Conservation (phyloP, 2,113 vertebrate species). For the Podilymbus podiceps region DNA sequence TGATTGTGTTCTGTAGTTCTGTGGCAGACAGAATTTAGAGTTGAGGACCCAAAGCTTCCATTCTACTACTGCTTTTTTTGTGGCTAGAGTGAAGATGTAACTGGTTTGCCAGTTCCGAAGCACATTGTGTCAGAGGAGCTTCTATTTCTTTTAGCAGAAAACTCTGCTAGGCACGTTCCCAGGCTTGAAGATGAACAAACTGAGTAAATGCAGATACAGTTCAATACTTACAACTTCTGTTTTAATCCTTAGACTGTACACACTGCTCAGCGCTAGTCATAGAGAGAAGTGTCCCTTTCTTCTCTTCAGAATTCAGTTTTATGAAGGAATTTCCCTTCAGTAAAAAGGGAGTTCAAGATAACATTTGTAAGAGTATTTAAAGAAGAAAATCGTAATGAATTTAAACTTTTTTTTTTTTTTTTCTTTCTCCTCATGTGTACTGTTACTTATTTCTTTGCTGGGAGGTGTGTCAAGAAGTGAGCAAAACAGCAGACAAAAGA, state of each 20-base stretch:
- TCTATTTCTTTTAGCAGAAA: background rate
- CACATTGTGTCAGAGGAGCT: background rate
- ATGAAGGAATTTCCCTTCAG: background rate
- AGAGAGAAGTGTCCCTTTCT: too few species aligned
- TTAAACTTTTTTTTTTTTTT: background rate
- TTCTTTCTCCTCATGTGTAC: accelerated
- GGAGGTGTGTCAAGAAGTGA: background rate
- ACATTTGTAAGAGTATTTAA: background rate
- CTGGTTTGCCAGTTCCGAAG: background rate
- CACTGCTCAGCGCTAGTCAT: accelerated
- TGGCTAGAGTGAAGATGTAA: background rate
- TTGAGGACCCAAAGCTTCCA: background rate
- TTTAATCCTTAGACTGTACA: background rate
- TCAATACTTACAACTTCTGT: background rate
- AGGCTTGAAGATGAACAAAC: background rate
- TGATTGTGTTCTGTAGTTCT: background rate
- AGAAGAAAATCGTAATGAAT: background rate
- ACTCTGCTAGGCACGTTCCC: background rate
- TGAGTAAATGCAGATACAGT: background rate
- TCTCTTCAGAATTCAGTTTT: background rate
- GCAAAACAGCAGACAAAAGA: background rate
- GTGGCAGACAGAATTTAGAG: background rate
- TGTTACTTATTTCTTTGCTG: background rate
- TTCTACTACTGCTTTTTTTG: background rate
- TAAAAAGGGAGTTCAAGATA: background rate